Conservation (phyloP, 1,140 invertebrate genomes). For the Octopus bimaculoides region DNA sequence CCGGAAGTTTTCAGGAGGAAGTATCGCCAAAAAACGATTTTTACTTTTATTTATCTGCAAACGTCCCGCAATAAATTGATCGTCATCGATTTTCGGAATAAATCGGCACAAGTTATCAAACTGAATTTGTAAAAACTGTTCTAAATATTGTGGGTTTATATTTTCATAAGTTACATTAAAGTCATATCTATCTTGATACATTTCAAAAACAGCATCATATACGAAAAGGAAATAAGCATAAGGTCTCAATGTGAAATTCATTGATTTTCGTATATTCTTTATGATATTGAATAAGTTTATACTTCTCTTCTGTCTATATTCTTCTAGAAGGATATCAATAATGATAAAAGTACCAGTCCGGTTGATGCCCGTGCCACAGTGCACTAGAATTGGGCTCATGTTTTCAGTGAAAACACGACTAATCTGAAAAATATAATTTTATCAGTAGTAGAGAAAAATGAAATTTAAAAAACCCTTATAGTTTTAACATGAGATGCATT, state of each 20-base stretch:
- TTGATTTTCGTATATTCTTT: slow-evolving; percentile 43
- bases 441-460: no score
- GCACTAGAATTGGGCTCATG: slow-evolving; percentile 85
- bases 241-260: slow-evolving; percentile 51
- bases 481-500: no score
- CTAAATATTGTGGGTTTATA: background rate
- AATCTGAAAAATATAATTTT: slow-evolving; percentile 20
- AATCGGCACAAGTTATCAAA: slow-evolving; percentile 43
- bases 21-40: slow-evolving; percentile 47
- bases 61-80: slow-evolving; percentile 32
- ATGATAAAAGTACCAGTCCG: slow-evolving; percentile 53
- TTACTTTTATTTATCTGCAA: slow-evolving; percentile 39
- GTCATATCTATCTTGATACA: slow-evolving; percentile 34
- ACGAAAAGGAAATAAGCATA: slow-evolving; percentile 53
- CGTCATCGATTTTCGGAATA: slow-evolving; percentile 32
- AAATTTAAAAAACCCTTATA: no score
- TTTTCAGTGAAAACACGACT: slow-evolving; percentile 16
- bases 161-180: background rate
- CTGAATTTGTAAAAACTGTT: slow-evolving; percentile 47
- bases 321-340: slow-evolving; percentile 47
- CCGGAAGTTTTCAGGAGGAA: slow-evolving; percentile 39
- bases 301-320: slow-evolving; percentile 45
- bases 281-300: slow-evolving; percentile 50
- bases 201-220: slow-evolving; percentile 53
- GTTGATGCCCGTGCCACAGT: slow-evolving; percentile 72